Base-by-base conservation (phyloP, 2,113 vertebrate species). In the Notarius quadriscutis region DNA sequence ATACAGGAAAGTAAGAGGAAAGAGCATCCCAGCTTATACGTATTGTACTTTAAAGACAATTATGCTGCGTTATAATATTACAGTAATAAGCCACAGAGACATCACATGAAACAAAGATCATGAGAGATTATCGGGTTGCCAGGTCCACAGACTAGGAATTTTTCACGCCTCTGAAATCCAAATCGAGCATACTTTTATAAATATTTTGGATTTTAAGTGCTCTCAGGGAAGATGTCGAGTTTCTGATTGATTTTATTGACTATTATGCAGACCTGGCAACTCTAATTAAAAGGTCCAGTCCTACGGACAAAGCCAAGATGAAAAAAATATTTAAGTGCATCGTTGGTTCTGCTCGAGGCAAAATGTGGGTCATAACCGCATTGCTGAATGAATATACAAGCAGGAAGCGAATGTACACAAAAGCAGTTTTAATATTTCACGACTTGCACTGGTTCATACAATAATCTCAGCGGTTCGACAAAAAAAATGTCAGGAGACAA, bases 361-460 rank as follows among this genome's bases (percentile, higher is more conserved):
- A 63, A 22, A 78, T 18, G 60, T 9, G 53, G 53, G 48, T 30
- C 75, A 55, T 55, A 77, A 67, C 14, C 27, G 22, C 41, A 51
- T 9, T 5, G 27, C 18, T 22, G 12, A 57, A 81, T 86, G 78
- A 57, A 81, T 86, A 65, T 80, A 86, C 62, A 86, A 71, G 62
- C 62, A 34, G 55, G n/a, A 80, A 48, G 27, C 55, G 9, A 41
- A 18, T 60, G 15, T 58, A 10, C 57, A 30, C 8, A 4, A 10
- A 60, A 81, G 17, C 55, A 81, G 34, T 81, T 60, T 18, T 18
- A 20, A 22, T 81, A 86, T 57, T 34, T 71, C 57, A 20, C 7
- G 5, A 50, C 82, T 58, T 30, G n/a, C 78, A 80, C 78, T 27
- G 41, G n/a, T 51, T 53, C 22, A 53, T 77, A 53, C 74, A n/a